phyloP scores from a whole-genome alignment of 1,140 invertebrate species.

The Drosophila nebulosa region DNA sequence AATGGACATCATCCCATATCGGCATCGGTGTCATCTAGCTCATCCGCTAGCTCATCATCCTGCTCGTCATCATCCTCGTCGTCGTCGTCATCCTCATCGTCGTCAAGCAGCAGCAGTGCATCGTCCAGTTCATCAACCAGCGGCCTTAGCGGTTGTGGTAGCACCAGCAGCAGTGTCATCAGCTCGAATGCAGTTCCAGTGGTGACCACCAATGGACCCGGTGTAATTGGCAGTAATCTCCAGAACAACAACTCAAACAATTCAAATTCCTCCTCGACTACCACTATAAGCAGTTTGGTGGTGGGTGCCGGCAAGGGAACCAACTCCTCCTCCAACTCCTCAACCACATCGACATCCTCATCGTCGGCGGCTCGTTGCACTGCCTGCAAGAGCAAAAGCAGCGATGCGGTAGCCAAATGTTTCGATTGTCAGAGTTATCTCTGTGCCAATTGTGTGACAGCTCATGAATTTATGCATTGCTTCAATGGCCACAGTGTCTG shows the following conservation, averaged over 20 bases:
- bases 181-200: conserved; percentile 51
- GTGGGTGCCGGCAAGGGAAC: conserved; percentile 12
- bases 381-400: conserved; percentile 92
- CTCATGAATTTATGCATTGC: conserved; percentile 99
- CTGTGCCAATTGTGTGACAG: conserved; percentile 98
- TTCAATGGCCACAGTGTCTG: conserved; percentile 97
- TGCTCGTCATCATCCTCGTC: conserved; percentile 62
- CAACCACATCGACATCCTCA: conserved; percentile 20
- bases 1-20: conserved; percentile 77
- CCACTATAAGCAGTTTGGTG: conserved; percentile 3
- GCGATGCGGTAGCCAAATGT: conserved; percentile 93
- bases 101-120: conserved; percentile 17
- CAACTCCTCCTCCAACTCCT: conserved; percentile 21
- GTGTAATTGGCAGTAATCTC: conserved; percentile 74
- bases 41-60: conserved; percentile 72
- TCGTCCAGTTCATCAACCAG: conserved; percentile 73
- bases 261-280: not conserved
- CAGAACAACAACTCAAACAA: conserved; percentile 5
- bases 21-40: conserved; percentile 71
- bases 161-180: conserved; percentile 68
- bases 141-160: conserved; percentile 71
- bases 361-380: conserved; percentile 86
- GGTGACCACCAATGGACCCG: conserved; percentile 50
- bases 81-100: conserved; percentile 39
- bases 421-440: conserved; percentile 97